These are phyloP conservation scores for Hydra vulgaris DNA, from an alignment of 30 jellyfish, hydroid and myxozoan species.

Conservation along the genomic window DNA sequence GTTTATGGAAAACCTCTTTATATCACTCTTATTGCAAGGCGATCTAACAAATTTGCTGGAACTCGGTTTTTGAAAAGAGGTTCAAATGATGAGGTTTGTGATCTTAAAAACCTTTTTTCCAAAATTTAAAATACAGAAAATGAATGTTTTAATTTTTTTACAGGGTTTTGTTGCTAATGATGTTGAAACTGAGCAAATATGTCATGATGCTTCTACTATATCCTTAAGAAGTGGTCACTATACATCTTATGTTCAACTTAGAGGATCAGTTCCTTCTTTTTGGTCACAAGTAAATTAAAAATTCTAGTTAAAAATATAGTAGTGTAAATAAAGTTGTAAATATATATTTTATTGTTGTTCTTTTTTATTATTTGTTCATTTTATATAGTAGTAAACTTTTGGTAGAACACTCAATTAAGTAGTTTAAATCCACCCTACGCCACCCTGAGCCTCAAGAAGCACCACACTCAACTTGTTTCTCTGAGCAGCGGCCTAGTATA, in stretches of 20 bases:
- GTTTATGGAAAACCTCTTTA: slow-evolving; percentile 86
- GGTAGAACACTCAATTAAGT: too few relatives aligned
- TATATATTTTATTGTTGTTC: neutral
- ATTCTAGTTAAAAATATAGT: too few relatives aligned
- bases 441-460: too few relatives aligned
- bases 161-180: slow-evolving; percentile 97
- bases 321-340: neutral
- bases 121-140: neutral
- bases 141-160: too few relatives aligned
- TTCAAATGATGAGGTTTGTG: slow-evolving; percentile 74
- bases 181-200: slow-evolving; percentile 99
- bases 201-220: slow-evolving; percentile 88
- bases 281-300: slow-evolving; percentile 96
- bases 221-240: slow-evolving; percentile 89
- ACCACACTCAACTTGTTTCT: too few relatives aligned
- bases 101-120: neutral
- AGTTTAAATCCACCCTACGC: too few relatives aligned
- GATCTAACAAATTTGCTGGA: slow-evolving; percentile 96
- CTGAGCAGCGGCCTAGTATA: too few relatives aligned
- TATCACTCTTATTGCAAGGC: slow-evolving; percentile 85
- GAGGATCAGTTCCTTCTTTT: slow-evolving; percentile 98
- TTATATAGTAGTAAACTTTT: too few relatives aligned
- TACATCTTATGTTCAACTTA: slow-evolving; percentile 85
- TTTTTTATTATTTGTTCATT: neutral
- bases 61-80: slow-evolving; percentile 94